Evolutionary conservation across 2,113 vertebrate species (phyloP).

Genomic region (Silurus asotus): DNA sequence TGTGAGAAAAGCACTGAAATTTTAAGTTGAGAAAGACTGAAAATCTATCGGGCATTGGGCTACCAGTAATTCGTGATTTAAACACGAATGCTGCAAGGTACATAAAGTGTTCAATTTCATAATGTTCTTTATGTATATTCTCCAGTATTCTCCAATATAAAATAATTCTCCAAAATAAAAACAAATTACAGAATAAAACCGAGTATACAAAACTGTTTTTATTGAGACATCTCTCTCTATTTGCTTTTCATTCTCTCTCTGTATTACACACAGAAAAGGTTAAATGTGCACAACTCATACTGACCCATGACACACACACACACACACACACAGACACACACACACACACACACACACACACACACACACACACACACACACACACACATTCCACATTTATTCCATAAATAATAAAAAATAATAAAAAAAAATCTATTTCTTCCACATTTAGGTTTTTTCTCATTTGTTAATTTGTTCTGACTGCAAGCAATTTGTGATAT

Average conservation of each 20-base stretch:
- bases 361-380: too few relatives aligned
- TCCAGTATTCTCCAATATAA: background rate
- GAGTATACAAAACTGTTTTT: too few relatives aligned
- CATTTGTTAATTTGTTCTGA: background rate
- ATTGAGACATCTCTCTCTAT: background rate
- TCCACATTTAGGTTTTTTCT: too few relatives aligned
- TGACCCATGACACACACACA: background rate
- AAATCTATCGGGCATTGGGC: background rate
- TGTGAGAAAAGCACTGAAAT: too few relatives aligned
- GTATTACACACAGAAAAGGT: background rate
- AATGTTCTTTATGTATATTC: too few relatives aligned
- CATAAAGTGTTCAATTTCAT: background rate
- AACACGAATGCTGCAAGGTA: background rate
- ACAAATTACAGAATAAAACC: too few relatives aligned
- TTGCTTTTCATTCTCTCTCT: constrained; percentile 41
- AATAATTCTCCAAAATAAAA: too few relatives aligned
- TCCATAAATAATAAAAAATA: too few relatives aligned
- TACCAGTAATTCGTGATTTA: background rate
- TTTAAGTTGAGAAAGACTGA: too few relatives aligned
- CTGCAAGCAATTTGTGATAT: too few relatives aligned
- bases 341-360: background rate
- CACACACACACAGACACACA: background rate
- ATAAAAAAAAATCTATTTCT: too few relatives aligned
- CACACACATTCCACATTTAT: too few relatives aligned
- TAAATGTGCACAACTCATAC: background rate